Evolutionary conservation across 2,797 vertebrate species (phyloP).

Genomic region (Bovichtus diacanthus): DNA sequence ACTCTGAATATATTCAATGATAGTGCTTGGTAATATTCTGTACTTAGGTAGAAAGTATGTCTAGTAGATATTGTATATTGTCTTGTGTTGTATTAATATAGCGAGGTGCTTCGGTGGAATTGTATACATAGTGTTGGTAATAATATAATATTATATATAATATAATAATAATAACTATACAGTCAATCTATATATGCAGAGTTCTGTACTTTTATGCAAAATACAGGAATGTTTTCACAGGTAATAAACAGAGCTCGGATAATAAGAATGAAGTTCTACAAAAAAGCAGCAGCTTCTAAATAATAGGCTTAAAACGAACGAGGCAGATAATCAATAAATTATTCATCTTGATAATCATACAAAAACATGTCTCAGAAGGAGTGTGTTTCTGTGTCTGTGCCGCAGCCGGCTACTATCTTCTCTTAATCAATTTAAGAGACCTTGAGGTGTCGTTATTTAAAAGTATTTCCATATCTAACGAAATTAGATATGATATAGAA

Average conservation of each 20-base stretch:
- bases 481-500: not conserved
- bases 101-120: too few species aligned
- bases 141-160: too few species aligned
- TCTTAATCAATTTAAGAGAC: not conserved
- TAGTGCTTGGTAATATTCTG: too few species aligned
- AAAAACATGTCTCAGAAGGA: not conserved
- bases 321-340: constrained; percentile 8
- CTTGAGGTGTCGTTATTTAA: not conserved
- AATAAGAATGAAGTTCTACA: not conserved
- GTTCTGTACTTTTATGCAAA: not conserved
- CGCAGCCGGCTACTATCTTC: not conserved
- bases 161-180: too few species aligned
- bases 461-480: not conserved
- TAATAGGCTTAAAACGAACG: not conserved
- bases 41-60: too few species aligned
- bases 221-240: not conserved
- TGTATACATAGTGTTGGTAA: too few species aligned
- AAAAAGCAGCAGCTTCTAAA: not conserved
- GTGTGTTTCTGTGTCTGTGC: not conserved
- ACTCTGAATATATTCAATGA: too few species aligned
- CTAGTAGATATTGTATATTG: too few species aligned
- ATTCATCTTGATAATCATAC: constrained; percentile 15
- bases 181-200: too few species aligned
- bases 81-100: too few species aligned
- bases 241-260: not conserved